phyloP scores from a whole-genome alignment of 2,888 invertebrate species.

The Trachelus tabidus region DNA sequence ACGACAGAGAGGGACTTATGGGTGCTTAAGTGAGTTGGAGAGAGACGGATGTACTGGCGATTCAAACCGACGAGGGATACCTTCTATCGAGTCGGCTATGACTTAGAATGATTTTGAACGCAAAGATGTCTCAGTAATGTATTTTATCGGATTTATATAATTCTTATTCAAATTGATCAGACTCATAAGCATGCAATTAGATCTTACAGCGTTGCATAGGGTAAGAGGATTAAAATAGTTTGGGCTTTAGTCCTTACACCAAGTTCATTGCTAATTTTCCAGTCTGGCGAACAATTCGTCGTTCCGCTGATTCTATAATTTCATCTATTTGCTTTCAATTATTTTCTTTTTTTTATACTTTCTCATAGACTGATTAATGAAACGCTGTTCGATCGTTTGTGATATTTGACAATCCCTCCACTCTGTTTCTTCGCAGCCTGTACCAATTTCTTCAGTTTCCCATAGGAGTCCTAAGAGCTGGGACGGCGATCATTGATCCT shows the following conservation, averaged over 20 bases:
- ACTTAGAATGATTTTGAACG: background rate
- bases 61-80: background rate
- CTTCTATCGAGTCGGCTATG: background rate
- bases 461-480: background rate
- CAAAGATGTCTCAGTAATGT: background rate
- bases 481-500: background rate
- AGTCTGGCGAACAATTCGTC: background rate
- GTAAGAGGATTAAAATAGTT: background rate
- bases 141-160: background rate
- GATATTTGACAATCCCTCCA: background rate
- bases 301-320: background rate
- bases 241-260: background rate
- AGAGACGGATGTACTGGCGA: background rate
- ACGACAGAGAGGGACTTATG: background rate
- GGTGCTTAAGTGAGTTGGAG: background rate
- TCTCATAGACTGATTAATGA: background rate
- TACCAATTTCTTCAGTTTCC: background rate
- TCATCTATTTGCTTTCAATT: background rate
- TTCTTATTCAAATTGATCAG: background rate
- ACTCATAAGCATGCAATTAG: background rate
- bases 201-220: background rate
- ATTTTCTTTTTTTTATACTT: background rate
- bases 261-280: background rate
- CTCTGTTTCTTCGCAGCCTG: background rate
- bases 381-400: background rate